Base-by-base conservation (phyloP, 2,888 invertebrate species). In the Lycocerus yunnanus region DNA sequence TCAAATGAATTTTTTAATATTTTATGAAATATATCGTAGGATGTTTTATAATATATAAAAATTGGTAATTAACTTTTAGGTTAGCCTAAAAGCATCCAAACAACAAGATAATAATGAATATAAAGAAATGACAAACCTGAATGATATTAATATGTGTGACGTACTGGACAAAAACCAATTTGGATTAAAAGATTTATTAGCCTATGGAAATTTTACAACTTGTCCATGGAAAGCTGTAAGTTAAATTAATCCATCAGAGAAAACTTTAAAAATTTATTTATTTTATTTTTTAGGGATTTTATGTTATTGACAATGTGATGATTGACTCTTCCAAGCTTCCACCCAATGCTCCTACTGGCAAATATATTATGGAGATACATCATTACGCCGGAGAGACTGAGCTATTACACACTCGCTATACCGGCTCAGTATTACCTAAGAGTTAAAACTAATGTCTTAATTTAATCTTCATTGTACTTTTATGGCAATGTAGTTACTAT, bases 181-280 rank as follows among this genome's bases (percentile, higher is more conserved):
- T 66, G 77, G 77, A 2, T 21, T 77, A 24, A 77, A 74, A 58
- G 74, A 77, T 58, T 61, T 74, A 14, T 15, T 77, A 10, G 61
- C 67, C n/a, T 66, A 72, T 60, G 74, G 74, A 16, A 77, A 77
- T 24, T 71, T 77, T 16, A 77, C 77, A 10, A 63, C 18, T 8
- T 77, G 77, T 18, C 77, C 77, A 16, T 74, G 74, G 77, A 77
- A 77, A 70, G 43, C 65, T 59, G 77, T 74, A 70, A 74, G 27
- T 66, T 10, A 15, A 15, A 14, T 20, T 15, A 65, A 66, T 43
- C 13, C 24, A n/a, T 10, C 21, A 63, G 16, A 1, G 3, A 20
- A 20, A 65, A 20, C 65, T 18, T 15, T 61, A 8, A 15, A 61
- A n/a, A 16, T 14, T 20, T 14, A 65, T 65, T 20, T 58, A 9